phyloP scores from a whole-genome alignment of 2,113 vertebrate genomes.

The Anseranas semipalmata region DNA sequence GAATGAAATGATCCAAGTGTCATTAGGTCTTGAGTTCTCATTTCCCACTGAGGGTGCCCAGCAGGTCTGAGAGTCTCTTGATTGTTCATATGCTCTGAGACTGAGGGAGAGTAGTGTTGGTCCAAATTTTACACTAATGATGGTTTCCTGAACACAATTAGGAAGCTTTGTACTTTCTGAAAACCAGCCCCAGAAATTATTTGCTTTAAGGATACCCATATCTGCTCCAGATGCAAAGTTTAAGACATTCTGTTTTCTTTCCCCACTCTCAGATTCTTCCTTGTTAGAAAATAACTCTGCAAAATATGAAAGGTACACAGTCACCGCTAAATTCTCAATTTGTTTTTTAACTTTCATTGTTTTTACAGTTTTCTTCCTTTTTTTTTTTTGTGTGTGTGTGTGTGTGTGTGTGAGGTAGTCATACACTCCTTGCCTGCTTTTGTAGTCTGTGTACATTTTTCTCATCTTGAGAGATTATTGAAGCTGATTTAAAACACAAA shows the following conservation, averaged over 20 bases:
- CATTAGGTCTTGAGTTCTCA: not conserved
- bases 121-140: constrained; percentile 5
- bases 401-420: not conserved
- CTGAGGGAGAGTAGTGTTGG: not conserved
- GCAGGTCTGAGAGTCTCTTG: not conserved
- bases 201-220: not conserved
- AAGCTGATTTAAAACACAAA: constrained; percentile 61
- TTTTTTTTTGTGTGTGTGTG: too few relatives aligned
- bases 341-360: not conserved
- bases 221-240: constrained; percentile 10
- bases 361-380: not conserved
- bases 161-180: constrained; percentile 23
- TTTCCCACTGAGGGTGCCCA: constrained; percentile 28
- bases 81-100: not conserved
- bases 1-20: constrained; percentile 31
- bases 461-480: constrained; percentile 9
- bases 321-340: not conserved
- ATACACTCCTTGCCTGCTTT: not conserved
- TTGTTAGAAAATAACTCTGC: not conserved
- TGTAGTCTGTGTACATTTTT: not conserved
- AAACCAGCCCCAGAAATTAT: not conserved
- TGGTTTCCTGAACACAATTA: not conserved
- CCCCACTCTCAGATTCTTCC: not conserved
- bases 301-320: not conserved
- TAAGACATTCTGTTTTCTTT: not conserved